Evolutionary conservation across 1,140 invertebrate species (phyloP).

Genomic region (Drosophila micromelanica): DNA sequence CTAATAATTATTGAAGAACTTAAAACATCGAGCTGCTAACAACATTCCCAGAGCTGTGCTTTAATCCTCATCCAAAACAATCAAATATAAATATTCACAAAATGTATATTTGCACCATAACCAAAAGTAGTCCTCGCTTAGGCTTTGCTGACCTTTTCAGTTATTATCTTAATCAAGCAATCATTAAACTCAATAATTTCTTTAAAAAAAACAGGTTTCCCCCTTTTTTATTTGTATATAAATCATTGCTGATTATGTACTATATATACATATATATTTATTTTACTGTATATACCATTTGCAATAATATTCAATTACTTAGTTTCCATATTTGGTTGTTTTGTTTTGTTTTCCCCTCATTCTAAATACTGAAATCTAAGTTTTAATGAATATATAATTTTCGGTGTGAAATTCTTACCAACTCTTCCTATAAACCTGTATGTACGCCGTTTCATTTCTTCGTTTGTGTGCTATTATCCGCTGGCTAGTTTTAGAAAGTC

Average conservation of each 20-base stretch:
- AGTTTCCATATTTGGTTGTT: slow-evolving; percentile 1
- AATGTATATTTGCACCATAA: slow-evolving; percentile 1
- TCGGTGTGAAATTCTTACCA: slow-evolving; percentile 14
- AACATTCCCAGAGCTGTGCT: slow-evolving; percentile 23
- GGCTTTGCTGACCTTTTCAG: slow-evolving; percentile 20
- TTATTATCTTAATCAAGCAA: background rate
- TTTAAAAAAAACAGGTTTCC: too few species aligned
- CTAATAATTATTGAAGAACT: slow-evolving; percentile 19
- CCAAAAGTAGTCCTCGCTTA: slow-evolving; percentile 24
- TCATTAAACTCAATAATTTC: too few species aligned
- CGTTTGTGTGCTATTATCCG: slow-evolving; percentile 64
- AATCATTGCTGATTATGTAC: too few species aligned
- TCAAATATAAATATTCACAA: slow-evolving; percentile 11
- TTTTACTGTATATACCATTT: slow-evolving; percentile 7
- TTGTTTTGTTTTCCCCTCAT: slow-evolving; percentile 14
- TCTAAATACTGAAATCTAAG: slow-evolving; percentile 1
- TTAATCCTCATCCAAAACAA: slow-evolving; percentile 25
- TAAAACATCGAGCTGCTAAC: slow-evolving; percentile 18
- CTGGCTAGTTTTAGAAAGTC: slow-evolving; percentile 83
- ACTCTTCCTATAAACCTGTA: slow-evolving; percentile 4
- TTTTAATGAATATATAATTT: slow-evolving; percentile 1
- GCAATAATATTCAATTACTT: too few species aligned
- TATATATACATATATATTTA: background rate
- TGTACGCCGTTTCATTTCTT: slow-evolving; percentile 55
- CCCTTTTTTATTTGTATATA: too few species aligned